A percentile compares a stretch with the other conserved stretches of the same genome.
phyloP scores from a whole-genome alignment of 2,113 vertebrate species.

The Pedionomus torquatus region DNA sequence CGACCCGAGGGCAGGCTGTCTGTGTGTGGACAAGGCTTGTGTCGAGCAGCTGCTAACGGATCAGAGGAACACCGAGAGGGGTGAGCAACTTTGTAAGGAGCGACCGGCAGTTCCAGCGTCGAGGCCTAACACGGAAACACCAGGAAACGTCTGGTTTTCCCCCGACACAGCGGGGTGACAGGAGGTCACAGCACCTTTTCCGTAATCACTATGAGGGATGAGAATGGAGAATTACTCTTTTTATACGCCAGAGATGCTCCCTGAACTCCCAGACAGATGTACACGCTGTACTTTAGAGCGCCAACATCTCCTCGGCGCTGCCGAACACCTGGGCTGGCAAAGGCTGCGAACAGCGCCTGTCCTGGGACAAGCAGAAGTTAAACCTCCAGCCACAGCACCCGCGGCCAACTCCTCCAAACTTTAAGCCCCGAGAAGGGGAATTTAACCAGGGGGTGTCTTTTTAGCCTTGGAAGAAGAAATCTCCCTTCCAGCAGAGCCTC shows the following conservation, averaged over 20 bases:
- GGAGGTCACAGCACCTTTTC: background rate
- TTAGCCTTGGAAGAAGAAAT: fast-evolving
- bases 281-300: fast-evolving
- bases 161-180: fast-evolving
- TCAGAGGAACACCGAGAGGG: background rate
- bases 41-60: background rate
- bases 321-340: fast-evolving
- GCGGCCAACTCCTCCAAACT: background rate
- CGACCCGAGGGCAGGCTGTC: fast-evolving
- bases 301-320: fast-evolving
- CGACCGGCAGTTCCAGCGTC: fast-evolving
- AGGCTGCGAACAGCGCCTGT: fast-evolving
- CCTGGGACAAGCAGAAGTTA: background rate
- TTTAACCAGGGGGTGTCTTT: fast-evolving
- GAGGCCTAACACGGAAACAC: fast-evolving
- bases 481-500: fast-evolving
- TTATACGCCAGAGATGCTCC: fast-evolving
- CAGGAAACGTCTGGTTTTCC: fast-evolving
- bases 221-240: fast-evolving
- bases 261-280: fast-evolving
- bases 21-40: background rate
- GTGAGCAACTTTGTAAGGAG: no score
- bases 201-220: fast-evolving
- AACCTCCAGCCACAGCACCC: background rate
- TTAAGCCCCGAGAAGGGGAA: fast-evolving